phyloP scores from a whole-genome alignment of 2,113 vertebrate species.

The Pelvicachromis taeniatus region DNA sequence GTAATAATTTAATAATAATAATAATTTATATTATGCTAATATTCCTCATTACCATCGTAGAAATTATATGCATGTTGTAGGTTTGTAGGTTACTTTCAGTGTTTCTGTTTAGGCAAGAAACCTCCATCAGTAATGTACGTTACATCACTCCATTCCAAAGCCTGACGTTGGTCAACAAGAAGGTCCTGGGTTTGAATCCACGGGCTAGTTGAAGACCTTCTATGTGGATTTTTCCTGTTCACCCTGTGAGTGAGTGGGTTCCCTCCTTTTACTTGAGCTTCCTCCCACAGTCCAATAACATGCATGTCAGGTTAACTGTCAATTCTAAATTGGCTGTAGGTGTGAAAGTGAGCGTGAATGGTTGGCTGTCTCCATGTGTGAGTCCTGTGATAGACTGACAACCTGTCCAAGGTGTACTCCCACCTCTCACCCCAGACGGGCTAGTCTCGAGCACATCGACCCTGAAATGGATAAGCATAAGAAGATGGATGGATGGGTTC shows the following conservation, averaged over 20 bases:
- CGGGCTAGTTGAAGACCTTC: background rate
- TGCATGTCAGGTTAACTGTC: background rate
- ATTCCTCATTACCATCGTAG: background rate
- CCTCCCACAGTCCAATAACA: background rate
- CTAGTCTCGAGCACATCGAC: background rate
- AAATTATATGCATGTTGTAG: background rate
- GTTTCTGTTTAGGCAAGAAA: background rate
- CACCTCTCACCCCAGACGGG: background rate
- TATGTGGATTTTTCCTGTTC: background rate
- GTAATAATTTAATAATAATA: no score
- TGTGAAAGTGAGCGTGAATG: background rate
- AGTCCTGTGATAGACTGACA: background rate
- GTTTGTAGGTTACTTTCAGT: background rate
- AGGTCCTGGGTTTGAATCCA: background rate
- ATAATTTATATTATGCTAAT: background rate
- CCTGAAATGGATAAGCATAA: background rate
- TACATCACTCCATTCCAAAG: background rate
- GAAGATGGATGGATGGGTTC: background rate
- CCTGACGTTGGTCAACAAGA: background rate
- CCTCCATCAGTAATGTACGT: background rate
- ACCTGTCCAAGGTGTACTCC: background rate
- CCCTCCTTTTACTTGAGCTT: background rate
- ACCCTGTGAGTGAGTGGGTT: accelerated
- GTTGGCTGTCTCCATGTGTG: background rate
- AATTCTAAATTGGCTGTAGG: background rate